Evolutionary conservation across 2,113 vertebrate species (phyloP).

Genomic region (Crotalus helleri): DNA sequence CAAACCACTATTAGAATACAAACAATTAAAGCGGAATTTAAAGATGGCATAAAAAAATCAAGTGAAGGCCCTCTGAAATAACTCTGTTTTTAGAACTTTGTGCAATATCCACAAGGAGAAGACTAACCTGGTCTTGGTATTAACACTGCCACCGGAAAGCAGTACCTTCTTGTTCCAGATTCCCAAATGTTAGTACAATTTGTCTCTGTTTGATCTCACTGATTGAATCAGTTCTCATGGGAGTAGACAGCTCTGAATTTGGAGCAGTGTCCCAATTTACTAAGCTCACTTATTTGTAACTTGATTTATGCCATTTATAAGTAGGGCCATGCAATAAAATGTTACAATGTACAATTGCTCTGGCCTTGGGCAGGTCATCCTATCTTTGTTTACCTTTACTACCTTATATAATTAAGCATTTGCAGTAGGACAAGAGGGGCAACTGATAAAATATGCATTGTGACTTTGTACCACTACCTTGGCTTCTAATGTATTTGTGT

Average conservation of each 20-base stretch:
- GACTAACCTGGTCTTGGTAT: background rate
- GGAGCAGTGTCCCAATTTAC: background rate
- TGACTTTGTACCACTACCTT: background rate
- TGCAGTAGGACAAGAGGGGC: background rate
- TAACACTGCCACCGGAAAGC: background rate
- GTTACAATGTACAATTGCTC: background rate
- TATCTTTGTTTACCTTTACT: background rate
- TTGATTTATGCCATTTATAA: background rate
- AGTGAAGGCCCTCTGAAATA: background rate
- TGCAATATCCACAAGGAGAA: background rate
- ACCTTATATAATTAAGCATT: background rate
- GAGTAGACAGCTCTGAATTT: background rate
- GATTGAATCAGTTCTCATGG: background rate
- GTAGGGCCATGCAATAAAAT: background rate
- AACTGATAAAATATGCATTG: background rate
- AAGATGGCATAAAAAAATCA: background rate
- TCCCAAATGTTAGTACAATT: background rate
- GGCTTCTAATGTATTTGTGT: background rate
- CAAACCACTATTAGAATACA: background rate
- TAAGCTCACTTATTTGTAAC: background rate
- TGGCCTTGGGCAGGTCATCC: background rate
- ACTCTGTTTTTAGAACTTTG: background rate
- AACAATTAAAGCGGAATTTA: background rate
- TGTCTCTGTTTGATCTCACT: background rate
- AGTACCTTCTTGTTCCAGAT: background rate